These are phyloP conservation scores for Noctua janthina DNA, from an alignment of 2,888 invertebrate genomes.

Conservation along the genomic window DNA sequence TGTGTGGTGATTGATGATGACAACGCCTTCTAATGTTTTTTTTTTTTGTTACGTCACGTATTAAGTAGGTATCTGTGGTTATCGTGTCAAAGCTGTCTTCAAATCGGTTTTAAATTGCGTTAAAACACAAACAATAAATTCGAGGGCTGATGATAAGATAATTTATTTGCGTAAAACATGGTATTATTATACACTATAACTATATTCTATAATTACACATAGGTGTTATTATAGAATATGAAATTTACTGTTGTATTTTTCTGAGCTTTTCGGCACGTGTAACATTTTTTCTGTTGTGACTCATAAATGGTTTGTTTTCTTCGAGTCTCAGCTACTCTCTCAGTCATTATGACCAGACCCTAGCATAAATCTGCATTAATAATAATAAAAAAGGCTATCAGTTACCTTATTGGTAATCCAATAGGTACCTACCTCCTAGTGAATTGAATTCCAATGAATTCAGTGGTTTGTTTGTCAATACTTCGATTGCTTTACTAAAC, in stretches of 20 bases:
- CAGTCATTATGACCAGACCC: neutral
- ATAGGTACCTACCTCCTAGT: neutral
- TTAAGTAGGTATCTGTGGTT: constrained; percentile 18
- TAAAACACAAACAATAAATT: neutral
- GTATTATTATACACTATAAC: no score
- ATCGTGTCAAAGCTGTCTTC: constrained; percentile 11
- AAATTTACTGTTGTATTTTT: neutral
- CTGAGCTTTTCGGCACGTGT: neutral
- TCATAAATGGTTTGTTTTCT: neutral
- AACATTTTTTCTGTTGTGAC: neutral
- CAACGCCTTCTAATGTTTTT: neutral
- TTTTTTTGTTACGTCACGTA: constrained; percentile 1
- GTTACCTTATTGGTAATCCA: neutral
- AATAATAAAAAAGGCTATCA: neutral
- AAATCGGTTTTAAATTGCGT: constrained; percentile 50
- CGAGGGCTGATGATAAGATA: neutral
- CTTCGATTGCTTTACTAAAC: neutral
- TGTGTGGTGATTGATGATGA: constrained; percentile 22
- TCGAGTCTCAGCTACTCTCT: no score
- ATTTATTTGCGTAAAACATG: no score
- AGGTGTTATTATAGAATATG: no score
- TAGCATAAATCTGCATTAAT: neutral
- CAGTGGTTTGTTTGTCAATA: neutral
- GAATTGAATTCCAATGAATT: constrained; percentile 5
- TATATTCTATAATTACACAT: no score